Conservation (phyloP, 2,797 vertebrate genomes). For the Hemibagrus guttatus region DNA sequence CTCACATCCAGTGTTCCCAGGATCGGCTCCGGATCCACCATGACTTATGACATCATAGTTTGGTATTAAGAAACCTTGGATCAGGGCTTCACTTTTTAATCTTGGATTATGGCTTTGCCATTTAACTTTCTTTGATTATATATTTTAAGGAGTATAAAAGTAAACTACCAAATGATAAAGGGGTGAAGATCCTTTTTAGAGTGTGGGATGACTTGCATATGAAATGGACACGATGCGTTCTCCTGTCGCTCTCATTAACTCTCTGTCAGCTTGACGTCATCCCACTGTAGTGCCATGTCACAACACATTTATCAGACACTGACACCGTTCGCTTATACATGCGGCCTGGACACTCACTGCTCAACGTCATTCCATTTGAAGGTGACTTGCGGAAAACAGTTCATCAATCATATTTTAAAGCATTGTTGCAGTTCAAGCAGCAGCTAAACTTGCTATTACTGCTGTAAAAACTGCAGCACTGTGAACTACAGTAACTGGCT, state of each 20-base stretch:
- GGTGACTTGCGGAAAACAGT: not conserved
- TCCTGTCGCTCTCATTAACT: slow-evolving; percentile 48
- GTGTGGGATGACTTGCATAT: slow-evolving; percentile 34
- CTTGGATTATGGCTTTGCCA: no score
- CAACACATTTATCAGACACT: slow-evolving; percentile 1
- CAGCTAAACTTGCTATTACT: not conserved
- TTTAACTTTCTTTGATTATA: not conserved
- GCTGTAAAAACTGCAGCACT: not conserved
- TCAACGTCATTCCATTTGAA: not conserved
- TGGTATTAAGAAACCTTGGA: not conserved
- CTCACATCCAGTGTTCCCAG: not conserved
- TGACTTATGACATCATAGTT: not conserved
- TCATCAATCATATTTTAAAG: not conserved
- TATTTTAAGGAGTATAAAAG: not conserved
- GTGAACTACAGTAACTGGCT: not conserved
- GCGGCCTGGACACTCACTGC: not conserved
- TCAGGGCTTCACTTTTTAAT: not conserved
- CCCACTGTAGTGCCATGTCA: not conserved
- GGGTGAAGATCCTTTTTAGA: not conserved
- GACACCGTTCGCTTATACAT: not conserved
- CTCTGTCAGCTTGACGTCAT: slow-evolving; percentile 52
- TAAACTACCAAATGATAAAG: not conserved
- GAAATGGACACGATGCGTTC: slow-evolving; percentile 42
- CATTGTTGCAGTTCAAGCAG: not conserved
- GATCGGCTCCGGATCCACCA: not conserved